phyloP scores from a whole-genome alignment of 1,140 invertebrate species.

The Drosophila orosa region DNA sequence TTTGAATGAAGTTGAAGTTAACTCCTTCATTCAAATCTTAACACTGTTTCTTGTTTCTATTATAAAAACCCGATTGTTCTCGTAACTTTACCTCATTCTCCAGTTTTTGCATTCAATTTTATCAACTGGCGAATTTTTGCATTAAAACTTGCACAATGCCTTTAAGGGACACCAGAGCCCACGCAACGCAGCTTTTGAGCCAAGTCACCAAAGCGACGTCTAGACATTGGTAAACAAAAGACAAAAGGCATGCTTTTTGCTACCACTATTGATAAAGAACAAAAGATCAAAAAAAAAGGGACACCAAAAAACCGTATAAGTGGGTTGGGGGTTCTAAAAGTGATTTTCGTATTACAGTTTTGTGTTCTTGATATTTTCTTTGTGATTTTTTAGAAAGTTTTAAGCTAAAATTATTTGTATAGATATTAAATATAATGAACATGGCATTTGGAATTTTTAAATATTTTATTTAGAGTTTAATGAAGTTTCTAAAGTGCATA shows the following conservation, averaged over 20 bases:
- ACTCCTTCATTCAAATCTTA: background rate
- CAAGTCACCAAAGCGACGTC: constrained; percentile 68
- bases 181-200: constrained; percentile 35
- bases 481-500: background rate
- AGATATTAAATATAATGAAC: background rate
- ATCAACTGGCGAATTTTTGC: constrained; percentile 29
- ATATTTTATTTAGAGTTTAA: background rate
- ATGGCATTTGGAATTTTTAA: background rate
- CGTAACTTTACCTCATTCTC: background rate
- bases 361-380: constrained; percentile 1
- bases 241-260: constrained; percentile 58
- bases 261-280: constrained; percentile 45
- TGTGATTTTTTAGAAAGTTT: background rate
- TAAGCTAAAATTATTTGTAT: background rate
- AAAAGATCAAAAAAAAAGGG: constrained; percentile 29
- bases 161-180: constrained; percentile 24
- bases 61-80: background rate
- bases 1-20: background rate
- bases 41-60: background rate
- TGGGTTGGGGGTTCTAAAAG: constrained; percentile 23
- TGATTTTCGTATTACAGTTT: constrained; percentile 5
- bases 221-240: constrained; percentile 76
- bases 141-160: constrained; percentile 50
- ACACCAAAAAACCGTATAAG: constrained; percentile 33
- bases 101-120: constrained; percentile 25